Percentiles rank a stretch among this genome's conserved stretches.
Conservation (phyloP, 2,797 vertebrate species). For the Lepilemur ruficaudatus region DNA sequence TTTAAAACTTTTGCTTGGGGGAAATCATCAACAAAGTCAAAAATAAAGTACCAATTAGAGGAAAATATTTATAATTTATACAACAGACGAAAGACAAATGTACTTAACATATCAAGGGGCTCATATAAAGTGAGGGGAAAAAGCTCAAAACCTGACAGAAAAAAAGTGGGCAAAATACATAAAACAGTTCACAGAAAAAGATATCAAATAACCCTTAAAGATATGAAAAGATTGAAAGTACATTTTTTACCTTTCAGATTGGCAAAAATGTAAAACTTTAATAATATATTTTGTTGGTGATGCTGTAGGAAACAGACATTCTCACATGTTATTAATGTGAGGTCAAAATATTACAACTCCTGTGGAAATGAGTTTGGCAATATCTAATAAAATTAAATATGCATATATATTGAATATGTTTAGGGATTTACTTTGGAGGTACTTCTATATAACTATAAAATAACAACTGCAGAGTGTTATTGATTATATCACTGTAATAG, state of each 20-base stretch:
- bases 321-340: not conserved
- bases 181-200: not conserved
- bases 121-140: not conserved
- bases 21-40: conserved; percentile 25
- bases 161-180: not conserved
- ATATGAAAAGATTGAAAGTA: not conserved
- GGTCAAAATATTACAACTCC: not conserved
- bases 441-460: not conserved
- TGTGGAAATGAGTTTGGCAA: not conserved
- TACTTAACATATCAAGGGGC: not conserved
- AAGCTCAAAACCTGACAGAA: not conserved
- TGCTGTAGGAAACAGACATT: not conserved
- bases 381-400: not conserved
- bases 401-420: not conserved
- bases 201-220: not conserved
- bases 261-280: not conserved
- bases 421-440: not conserved
- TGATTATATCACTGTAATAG: not conserved
- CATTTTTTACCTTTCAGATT: not conserved
- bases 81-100: not conserved
- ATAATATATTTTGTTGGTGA: not conserved
- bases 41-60: not conserved
- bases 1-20: not conserved
- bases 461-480: not conserved
- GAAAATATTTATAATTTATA: not conserved